Conservation (phyloP, 2,113 vertebrate species). For the Gadus macrocephalus region DNA sequence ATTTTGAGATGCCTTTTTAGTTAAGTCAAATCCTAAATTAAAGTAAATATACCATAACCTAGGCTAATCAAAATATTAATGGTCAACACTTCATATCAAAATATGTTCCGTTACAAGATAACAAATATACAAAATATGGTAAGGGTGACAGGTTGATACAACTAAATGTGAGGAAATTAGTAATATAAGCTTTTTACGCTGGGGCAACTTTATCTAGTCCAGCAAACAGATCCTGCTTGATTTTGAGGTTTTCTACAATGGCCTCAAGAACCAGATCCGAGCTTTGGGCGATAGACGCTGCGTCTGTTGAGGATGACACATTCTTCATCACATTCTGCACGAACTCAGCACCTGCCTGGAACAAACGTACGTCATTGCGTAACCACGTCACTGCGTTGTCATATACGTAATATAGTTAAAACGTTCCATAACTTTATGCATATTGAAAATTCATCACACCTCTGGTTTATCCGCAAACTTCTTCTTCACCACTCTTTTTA, state of each 20-base stretch:
- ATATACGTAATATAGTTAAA: neutral
- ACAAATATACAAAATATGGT: no score
- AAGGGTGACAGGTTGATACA: no score
- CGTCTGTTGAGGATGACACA: conserved; percentile 79
- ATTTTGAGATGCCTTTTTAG: no score
- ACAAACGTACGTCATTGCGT: conserved; percentile 7
- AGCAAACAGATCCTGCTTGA: conserved; percentile 87
- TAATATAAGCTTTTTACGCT: conserved; percentile 63
- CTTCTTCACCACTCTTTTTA: conserved; percentile 90
- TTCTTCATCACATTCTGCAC: conserved; percentile 82
- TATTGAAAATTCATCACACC: conserved; percentile 58
- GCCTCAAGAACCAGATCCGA: conserved; percentile 93
- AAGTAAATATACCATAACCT: no score
- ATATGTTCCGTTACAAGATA: no score
- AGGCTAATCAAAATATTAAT: no score
- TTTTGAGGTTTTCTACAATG: conserved; percentile 87
- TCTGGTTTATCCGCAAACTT: conserved; percentile 91
- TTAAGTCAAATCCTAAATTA: no score
- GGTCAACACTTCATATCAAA: no score
- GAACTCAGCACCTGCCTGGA: conserved; percentile 83
- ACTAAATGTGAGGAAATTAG: no score
- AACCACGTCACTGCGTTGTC: neutral
- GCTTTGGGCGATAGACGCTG: conserved; percentile 74
- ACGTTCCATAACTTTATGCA: no score
- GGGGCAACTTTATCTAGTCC: conserved; percentile 88